phyloP scores from a whole-genome alignment of 2,888 invertebrate species.

The Ypsolopha sequella region DNA sequence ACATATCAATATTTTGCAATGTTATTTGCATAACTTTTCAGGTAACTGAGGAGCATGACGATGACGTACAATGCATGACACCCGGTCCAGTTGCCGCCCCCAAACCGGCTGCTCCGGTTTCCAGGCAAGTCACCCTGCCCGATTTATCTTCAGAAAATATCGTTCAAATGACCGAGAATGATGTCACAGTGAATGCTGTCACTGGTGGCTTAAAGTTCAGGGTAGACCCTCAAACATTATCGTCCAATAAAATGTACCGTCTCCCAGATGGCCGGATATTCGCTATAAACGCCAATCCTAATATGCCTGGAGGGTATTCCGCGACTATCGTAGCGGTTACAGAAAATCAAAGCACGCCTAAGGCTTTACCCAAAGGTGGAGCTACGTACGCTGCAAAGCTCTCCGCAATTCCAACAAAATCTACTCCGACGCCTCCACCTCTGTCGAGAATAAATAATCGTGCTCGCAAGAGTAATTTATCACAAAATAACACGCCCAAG shows the following conservation, averaged over 20 bases:
- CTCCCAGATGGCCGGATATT: slow-evolving; percentile 63
- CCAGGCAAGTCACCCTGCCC: slow-evolving; percentile 15
- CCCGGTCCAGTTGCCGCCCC: slow-evolving; percentile 39
- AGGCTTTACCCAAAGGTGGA: slow-evolving; percentile 26
- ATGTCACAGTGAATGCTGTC: slow-evolving; percentile 56
- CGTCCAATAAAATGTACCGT: slow-evolving; percentile 65
- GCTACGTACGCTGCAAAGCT: slow-evolving; percentile 49
- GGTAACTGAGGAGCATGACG: slow-evolving; percentile 58
- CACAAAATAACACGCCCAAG: not conserved
- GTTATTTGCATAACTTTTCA: slow-evolving; percentile 12
- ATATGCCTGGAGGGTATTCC: slow-evolving; percentile 64
- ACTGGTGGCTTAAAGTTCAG: slow-evolving; percentile 64
- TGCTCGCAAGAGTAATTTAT: not conserved
- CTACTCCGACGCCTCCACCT: not conserved
- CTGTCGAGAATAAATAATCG: not conserved
- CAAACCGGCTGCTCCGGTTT: slow-evolving; percentile 17
- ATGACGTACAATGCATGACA: slow-evolving; percentile 62
- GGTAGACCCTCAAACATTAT: slow-evolving; percentile 62
- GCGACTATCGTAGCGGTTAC: slow-evolving; percentile 62
- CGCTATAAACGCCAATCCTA: slow-evolving; percentile 59
- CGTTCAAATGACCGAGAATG: slow-evolving; percentile 64
- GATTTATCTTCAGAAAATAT: slow-evolving; percentile 45
- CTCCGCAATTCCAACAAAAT: slow-evolving; percentile 27
- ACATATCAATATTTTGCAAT: not conserved
- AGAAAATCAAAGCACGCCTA: slow-evolving; percentile 27